phyloP scores from a whole-genome alignment of 1,140 invertebrate species.

The Dolichoris vasculosae region DNA sequence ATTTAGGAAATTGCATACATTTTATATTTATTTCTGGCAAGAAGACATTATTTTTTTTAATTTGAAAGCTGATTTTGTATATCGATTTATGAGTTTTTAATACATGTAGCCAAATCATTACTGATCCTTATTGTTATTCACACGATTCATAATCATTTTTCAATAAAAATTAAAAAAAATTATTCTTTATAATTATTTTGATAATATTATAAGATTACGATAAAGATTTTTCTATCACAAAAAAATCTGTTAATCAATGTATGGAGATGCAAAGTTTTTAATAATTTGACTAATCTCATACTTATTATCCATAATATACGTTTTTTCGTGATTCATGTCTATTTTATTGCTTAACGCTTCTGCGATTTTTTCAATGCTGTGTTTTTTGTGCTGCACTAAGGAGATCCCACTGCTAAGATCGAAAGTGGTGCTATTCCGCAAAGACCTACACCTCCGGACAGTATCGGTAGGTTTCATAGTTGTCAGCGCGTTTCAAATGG shows the following conservation, averaged over 20 bases:
- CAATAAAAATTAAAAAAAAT: no score
- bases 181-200: background rate
- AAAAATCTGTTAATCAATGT: background rate
- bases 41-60: no score
- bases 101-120: no score
- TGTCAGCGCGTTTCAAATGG: slow-evolving; percentile 34
- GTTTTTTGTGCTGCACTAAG: slow-evolving; percentile 67
- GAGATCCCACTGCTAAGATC: slow-evolving; percentile 58
- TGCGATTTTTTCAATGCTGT: slow-evolving; percentile 60
- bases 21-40: no score
- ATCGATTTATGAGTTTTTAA: no score
- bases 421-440: slow-evolving; percentile 67
- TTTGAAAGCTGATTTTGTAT: no score
- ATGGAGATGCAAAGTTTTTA: background rate
- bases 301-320: slow-evolving; percentile 37
- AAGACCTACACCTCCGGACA: slow-evolving; percentile 73
- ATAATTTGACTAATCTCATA: slow-evolving; percentile 37
- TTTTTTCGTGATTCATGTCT: slow-evolving; percentile 32
- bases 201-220: background rate
- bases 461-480: slow-evolving; percentile 69
- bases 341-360: slow-evolving; percentile 48
- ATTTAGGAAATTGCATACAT: no score
- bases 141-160: no score
- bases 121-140: no score
- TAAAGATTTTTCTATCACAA: no score